Evolutionary conservation across 2,113 vertebrate species (phyloP).

Genomic region (Ptyas mucosa): DNA sequence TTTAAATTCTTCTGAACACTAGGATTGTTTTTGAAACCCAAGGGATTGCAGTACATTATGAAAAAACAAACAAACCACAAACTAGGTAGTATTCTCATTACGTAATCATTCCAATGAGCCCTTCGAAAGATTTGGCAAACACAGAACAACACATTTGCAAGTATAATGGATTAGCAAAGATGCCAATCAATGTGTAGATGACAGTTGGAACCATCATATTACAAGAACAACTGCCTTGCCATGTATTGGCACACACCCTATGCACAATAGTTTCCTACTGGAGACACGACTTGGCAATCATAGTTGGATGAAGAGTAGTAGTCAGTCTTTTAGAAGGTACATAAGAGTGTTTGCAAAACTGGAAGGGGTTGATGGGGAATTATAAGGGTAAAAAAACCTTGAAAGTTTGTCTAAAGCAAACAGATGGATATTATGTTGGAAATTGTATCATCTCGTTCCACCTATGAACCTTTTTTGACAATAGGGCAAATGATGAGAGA

Average conservation of each 20-base stretch:
- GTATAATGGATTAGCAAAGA: background rate
- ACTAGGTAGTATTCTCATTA: background rate
- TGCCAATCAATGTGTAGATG: background rate
- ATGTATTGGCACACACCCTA: background rate
- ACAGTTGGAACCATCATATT: background rate
- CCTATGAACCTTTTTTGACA: background rate
- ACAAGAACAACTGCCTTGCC: background rate
- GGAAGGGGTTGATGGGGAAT: background rate
- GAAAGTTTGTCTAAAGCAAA: background rate
- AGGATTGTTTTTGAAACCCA: background rate
- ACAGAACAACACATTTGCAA: background rate
- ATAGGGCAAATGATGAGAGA: background rate
- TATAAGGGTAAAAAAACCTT: background rate
- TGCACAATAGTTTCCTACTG: background rate
- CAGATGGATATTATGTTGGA: background rate
- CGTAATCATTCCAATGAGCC: background rate
- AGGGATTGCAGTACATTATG: background rate
- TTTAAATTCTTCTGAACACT: background rate
- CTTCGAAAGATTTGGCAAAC: background rate
- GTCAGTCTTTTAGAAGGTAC: background rate
- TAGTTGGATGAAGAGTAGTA: background rate
- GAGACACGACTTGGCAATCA: background rate
- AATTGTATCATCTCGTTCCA: background rate
- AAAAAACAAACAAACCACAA: background rate
- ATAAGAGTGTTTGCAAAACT: background rate